Conservation (phyloP, 92 coral and sea anemone genomes). For the Epizoanthus rinbou region DNA sequence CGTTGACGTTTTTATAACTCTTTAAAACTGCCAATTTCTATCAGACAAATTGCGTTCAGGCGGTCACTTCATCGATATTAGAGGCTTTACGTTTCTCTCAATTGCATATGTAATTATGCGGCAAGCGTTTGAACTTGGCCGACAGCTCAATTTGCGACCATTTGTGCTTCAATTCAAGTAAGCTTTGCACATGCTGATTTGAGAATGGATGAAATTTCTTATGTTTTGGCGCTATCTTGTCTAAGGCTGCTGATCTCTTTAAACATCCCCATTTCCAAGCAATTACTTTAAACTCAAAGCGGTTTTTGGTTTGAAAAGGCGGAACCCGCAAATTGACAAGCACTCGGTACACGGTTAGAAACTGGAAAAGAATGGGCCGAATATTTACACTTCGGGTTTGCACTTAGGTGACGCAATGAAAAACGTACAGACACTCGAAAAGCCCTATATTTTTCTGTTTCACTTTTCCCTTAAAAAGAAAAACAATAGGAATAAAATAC, state of each 20-base stretch:
- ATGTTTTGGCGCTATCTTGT: constrained; percentile 23
- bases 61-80: constrained; percentile 56
- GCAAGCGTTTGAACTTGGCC: constrained; percentile 79
- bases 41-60: constrained; percentile 25
- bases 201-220: constrained; percentile 16
- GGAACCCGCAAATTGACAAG: constrained; percentile 34
- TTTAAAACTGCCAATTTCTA: not conserved
- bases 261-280: constrained; percentile 53
- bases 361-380: not conserved
- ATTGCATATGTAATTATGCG: constrained; percentile 72
- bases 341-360: constrained; percentile 32
- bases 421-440: not conserved
- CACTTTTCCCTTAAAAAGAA: not conserved
- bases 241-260: constrained; percentile 3
- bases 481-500: not conserved
- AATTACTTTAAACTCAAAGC: constrained; percentile 35
- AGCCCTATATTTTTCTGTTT: not conserved
- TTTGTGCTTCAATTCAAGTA: constrained; percentile 23
- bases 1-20: constrained; percentile 29
- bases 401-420: not conserved
- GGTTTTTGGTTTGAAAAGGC: constrained; percentile 6
- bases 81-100: constrained; percentile 56
- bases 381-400: constrained; percentile 29
- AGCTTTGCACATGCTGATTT: constrained; percentile 8
- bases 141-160: constrained; percentile 66